phyloP scores from a whole-genome alignment of 2,888 invertebrate species.

The Amphipoea oculea region DNA sequence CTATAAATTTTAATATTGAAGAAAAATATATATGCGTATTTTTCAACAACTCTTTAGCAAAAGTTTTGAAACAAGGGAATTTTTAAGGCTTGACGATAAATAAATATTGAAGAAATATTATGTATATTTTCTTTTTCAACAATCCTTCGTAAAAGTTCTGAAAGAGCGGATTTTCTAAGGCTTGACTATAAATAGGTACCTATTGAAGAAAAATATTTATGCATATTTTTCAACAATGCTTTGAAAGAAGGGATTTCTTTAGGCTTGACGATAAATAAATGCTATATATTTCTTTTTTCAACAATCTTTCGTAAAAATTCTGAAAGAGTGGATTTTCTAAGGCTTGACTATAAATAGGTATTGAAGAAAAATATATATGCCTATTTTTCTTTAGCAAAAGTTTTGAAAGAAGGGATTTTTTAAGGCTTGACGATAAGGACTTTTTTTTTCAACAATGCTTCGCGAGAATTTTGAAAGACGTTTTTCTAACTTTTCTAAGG shows the following conservation, averaged over 20 bases:
- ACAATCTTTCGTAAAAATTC: background rate
- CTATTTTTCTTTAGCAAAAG: background rate
- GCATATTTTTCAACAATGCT: no score
- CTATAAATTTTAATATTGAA: background rate
- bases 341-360: background rate
- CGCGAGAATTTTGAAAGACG: background rate
- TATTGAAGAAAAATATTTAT: background rate
- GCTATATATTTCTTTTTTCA: background rate
- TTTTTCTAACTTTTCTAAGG: background rate
- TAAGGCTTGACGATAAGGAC: background rate
- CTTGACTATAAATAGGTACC: no score
- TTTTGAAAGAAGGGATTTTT: background rate
- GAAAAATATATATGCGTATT: background rate
- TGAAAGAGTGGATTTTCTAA: background rate
- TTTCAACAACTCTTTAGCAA: background rate
- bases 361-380: background rate
- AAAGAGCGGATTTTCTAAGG: background rate
- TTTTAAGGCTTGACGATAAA: background rate
- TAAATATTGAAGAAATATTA: background rate
- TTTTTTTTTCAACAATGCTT: background rate
- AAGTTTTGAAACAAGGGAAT: background rate
- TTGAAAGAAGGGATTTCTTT: background rate
- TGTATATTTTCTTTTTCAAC: background rate
- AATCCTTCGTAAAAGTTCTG: background rate
- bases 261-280: background rate